Percentiles rank a stretch among this genome's conserved stretches.
Evolutionary conservation across 2,888 invertebrate species (phyloP).

Genomic region (Tipula vernalis): DNA sequence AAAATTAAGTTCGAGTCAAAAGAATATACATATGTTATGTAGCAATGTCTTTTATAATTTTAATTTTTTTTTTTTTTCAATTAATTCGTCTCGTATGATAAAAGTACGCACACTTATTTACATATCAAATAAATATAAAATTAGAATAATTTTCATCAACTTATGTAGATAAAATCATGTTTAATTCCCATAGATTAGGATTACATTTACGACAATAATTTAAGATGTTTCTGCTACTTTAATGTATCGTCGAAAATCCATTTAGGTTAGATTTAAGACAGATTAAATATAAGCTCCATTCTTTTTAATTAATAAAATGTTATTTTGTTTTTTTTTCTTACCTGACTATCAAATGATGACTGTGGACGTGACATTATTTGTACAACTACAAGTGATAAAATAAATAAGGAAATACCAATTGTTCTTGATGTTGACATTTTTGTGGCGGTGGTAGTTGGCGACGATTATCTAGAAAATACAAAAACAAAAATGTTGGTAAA

Average conservation of each 20-base stretch:
- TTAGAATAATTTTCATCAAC: neutral
- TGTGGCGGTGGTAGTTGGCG: neutral
- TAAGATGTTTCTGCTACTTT: neutral
- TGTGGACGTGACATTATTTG: constrained; percentile 6
- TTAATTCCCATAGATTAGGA: neutral
- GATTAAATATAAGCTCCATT: neutral
- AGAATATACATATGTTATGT: too few relatives aligned
- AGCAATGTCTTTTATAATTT: too few relatives aligned
- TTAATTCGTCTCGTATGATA: neutral
- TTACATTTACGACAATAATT: neutral
- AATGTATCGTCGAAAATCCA: neutral
- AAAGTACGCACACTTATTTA: neutral
- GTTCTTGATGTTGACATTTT: neutral
- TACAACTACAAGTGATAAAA: constrained; percentile 5
- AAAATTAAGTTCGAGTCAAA: neutral
- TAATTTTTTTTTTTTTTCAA: too few relatives aligned
- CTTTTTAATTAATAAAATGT: neutral
- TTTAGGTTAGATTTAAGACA: neutral
- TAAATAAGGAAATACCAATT: neutral
- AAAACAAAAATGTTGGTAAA: neutral
- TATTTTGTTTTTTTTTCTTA: neutral
- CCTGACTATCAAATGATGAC: constrained; percentile 9
- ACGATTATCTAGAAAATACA: neutral
- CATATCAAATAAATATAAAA: neutral
- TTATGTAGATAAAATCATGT: neutral